A percentile compares a stretch with the other conserved stretches of the same genome.
phyloP scores from a whole-genome alignment of 2,113 vertebrate species.

The Apaloderma vittatum region DNA sequence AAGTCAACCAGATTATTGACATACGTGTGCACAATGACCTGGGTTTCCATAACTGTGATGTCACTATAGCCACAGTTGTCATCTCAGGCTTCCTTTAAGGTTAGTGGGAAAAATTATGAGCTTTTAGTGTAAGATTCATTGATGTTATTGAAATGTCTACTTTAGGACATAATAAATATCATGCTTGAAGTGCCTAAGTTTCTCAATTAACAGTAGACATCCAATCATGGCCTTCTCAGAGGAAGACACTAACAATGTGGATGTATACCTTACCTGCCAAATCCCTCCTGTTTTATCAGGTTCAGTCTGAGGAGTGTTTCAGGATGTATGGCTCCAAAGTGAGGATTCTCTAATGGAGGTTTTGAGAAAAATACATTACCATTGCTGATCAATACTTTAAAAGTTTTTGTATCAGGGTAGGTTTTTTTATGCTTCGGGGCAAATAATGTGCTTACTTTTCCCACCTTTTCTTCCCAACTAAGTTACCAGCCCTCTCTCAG shows the following conservation, averaged over 20 bases:
- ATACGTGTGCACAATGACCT: neutral
- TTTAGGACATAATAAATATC: neutral
- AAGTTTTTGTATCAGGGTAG: neutral
- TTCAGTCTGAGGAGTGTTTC: neutral
- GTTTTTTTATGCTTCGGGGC: neutral
- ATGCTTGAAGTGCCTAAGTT: neutral
- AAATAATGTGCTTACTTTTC: neutral
- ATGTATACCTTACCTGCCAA: neutral
- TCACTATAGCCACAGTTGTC: neutral
- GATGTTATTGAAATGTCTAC: neutral
- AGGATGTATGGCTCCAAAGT: neutral
- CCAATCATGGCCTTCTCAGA: accelerated
- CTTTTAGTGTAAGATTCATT: neutral
- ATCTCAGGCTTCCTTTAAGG: neutral
- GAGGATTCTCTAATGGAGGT: neutral
- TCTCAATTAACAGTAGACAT: neutral
- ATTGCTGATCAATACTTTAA: neutral
- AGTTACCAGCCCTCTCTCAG: neutral
- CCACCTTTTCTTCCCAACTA: neutral
- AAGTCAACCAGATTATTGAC: neutral
- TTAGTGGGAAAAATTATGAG: neutral
- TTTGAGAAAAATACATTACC: neutral
- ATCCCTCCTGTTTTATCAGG: neutral
- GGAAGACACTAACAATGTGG: neutral
- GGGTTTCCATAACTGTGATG: neutral